Base-by-base conservation (phyloP, 1,140 invertebrate species). In the Armadillidium nasatum region DNA sequence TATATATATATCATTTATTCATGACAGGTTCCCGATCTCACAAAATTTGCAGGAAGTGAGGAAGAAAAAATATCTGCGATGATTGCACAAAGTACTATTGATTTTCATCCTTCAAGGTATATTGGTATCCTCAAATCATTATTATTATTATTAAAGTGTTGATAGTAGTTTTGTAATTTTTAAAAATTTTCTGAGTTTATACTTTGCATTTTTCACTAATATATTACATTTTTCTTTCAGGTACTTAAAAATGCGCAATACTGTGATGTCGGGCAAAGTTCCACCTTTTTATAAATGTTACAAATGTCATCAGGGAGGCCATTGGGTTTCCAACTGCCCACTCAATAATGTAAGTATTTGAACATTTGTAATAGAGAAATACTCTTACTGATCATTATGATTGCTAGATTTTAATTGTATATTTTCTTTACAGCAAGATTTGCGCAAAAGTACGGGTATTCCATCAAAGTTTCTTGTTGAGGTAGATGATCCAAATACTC, bases 261-360 rank as follows among this genome's bases (percentile, higher is more conserved):
- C 91, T 45, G 92, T 91, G 86, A 93, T 94, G 87, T 89, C 90
- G 82, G 95, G 95, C 71, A 91, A 91, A 81, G 93, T 97, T 46
- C 95, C 95, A 70, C 84, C 91, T 44, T 91, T 90, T 83, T 98
- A 98, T 85, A 89, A 92, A 69, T 98, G 96, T 86, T 94, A 92
- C 83, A 94, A 94, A 83, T 98, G 96, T 85, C 91, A 94, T 82
- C 92, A 95, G 84, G 88, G 89, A 77, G 96, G 96, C 0, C 96
- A 98, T 86, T 98, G 94, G 93, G 97, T 96, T 74, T 95, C 94
- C 85, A 93, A 96, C 85, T 98, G 96, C 84, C 93, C 94, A 15
- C 85, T 91, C 19, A 82, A 82, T 73, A 85, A 85, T 79, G 90
- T 90, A 87, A 88, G 85, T 82, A 70, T 72, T n/a, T 44, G 13